Conservation (phyloP, 2,113 vertebrate genomes). For the Misgurnus anguillicaudatus region DNA sequence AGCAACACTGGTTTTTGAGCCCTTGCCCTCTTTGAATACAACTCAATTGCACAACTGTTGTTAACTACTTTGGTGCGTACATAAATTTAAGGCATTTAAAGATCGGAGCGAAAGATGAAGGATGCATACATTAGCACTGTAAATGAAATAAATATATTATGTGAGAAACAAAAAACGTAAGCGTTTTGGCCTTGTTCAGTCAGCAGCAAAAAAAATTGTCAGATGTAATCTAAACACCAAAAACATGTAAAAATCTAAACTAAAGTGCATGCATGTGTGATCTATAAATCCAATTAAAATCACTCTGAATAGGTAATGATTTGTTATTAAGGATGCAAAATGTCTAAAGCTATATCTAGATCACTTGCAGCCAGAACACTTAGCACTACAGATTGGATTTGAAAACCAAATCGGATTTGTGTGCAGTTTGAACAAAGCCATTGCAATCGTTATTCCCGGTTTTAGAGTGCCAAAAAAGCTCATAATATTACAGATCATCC, state of each 20-base stretch:
- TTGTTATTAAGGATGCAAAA: too few relatives aligned
- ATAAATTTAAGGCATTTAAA: conserved; percentile 76
- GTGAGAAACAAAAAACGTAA: background rate
- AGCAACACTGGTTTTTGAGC: conserved; percentile 20
- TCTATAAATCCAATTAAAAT: conserved; percentile 42
- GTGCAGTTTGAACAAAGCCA: too few relatives aligned
- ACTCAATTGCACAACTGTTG: conserved; percentile 42
- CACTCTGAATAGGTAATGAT: conserved; percentile 37
- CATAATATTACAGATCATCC: conserved; percentile 56
- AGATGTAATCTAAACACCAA: background rate
- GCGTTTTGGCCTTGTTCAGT: too few relatives aligned
- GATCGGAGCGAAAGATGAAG: conserved; percentile 53
- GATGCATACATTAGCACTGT: conserved; percentile 16
- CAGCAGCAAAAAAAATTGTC: too few relatives aligned
- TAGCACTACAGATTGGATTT: too few relatives aligned
- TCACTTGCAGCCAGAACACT: too few relatives aligned
- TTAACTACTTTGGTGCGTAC: conserved; percentile 75
- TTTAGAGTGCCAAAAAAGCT: background rate
- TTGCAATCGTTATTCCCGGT: background rate
- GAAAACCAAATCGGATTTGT: too few relatives aligned
- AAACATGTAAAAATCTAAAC: background rate
- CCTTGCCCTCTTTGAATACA: background rate
- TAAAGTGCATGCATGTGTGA: background rate
- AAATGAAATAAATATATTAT: background rate
- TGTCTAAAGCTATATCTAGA: too few relatives aligned